phyloP scores from a whole-genome alignment of 2,113 vertebrate genomes.

The Dendropsophus ebraccatus region DNA sequence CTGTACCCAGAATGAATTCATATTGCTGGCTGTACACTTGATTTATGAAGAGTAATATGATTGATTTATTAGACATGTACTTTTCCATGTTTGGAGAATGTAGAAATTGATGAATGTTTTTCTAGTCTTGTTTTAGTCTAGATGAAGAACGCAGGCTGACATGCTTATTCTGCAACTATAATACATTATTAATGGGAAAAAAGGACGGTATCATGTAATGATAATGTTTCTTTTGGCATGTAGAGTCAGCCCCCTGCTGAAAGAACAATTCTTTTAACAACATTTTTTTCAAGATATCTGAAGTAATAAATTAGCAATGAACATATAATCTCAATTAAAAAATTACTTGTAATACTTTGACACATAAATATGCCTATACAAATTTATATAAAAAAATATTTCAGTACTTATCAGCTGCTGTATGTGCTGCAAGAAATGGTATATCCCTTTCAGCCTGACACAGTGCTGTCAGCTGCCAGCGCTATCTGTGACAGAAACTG shows the following conservation, averaged over 20 bases:
- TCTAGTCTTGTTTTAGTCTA: constrained; percentile 51
- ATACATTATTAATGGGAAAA: constrained; percentile 56
- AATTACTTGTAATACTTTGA: neutral
- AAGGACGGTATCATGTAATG: constrained; percentile 38
- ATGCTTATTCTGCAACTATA: constrained; percentile 30
- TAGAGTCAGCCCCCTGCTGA: constrained; percentile 21
- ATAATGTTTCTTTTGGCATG: constrained; percentile 51
- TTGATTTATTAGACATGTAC: constrained; percentile 57
- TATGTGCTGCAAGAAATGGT: no score
- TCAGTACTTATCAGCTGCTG: no score
- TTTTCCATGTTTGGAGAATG: constrained; percentile 57
- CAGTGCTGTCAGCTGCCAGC: no score
- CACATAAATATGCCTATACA: neutral
- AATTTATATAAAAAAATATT: no score
- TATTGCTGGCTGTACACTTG: constrained; percentile 46
- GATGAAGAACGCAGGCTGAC: constrained; percentile 51
- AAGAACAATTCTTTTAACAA: constrained; percentile 54
- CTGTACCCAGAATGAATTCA: constrained; percentile 28
- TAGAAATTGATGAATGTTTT: constrained; percentile 57
- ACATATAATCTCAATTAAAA: neutral
- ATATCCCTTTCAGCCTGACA: no score
- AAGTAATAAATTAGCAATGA: neutral
- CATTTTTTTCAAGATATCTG: constrained; percentile 12
- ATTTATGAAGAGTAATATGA: constrained; percentile 57
- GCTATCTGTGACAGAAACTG: no score